Percentiles rank a stretch among this genome's conserved stretches.
Conservation (phyloP, 2,888 invertebrate species). For the Notocelia uddmanniana region DNA sequence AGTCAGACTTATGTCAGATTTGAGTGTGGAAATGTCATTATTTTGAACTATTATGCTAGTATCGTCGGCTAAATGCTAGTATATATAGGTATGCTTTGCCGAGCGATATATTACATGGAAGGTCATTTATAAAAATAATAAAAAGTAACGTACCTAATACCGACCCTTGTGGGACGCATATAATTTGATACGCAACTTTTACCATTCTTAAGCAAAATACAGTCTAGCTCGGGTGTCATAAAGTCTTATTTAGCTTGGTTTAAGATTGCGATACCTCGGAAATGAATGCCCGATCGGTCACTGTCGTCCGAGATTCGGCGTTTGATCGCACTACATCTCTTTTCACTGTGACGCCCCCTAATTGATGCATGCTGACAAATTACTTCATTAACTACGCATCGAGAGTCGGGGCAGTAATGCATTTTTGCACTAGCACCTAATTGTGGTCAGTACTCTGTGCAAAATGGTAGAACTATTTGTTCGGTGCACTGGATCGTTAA, state of each 20-base stretch:
- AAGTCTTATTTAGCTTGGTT: not conserved
- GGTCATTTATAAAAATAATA: too few relatives aligned
- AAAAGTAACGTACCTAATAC: too few relatives aligned
- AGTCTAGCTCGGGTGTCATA: not conserved
- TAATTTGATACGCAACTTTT: too few relatives aligned
- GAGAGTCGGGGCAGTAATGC: not conserved
- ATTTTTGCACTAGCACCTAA: not conserved
- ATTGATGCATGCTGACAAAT: conserved; percentile 27
- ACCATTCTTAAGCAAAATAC: too few relatives aligned
- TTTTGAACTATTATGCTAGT: too few relatives aligned
- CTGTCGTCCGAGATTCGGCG: conserved; percentile 32
- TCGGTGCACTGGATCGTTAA: not conserved
- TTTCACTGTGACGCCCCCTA: conserved; percentile 14
- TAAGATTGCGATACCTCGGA: not conserved
- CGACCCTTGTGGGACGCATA: too few relatives aligned
- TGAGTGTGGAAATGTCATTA: too few relatives aligned
- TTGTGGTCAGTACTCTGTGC: not conserved
- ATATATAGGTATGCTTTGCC: too few relatives aligned
- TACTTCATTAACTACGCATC: conserved; percentile 8
- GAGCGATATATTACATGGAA: too few relatives aligned
- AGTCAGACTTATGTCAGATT: too few relatives aligned
- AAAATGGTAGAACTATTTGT: not conserved
- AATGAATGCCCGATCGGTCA: conserved; percentile 29
- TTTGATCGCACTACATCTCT: conserved; percentile 21
- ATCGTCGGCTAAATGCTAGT: too few relatives aligned